Evolutionary conservation across 2,113 vertebrate genomes (phyloP).

Genomic region (Rostratula benghalensis): DNA sequence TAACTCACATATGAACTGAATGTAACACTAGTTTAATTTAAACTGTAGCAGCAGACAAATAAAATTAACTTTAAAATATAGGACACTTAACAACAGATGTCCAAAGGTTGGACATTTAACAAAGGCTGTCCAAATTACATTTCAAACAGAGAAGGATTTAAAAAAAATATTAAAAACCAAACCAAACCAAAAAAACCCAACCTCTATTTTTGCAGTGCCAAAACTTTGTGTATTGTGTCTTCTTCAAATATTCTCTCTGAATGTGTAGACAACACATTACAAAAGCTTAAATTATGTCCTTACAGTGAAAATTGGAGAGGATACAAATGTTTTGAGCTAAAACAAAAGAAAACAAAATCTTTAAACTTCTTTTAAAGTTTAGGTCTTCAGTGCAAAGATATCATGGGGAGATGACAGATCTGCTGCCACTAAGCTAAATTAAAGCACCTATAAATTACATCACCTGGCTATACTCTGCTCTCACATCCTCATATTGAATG

Average conservation of each 20-base stretch:
- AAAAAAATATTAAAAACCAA: no score
- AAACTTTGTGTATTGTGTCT: neutral
- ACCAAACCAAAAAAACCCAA: no score
- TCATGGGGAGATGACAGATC: constrained; percentile 10
- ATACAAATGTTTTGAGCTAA: neutral
- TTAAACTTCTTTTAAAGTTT: constrained; percentile 12
- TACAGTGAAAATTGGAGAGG: neutral
- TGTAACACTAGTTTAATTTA: neutral
- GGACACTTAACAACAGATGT: neutral
- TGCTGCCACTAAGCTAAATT: constrained; percentile 37
- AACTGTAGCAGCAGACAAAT: neutral
- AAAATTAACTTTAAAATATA: neutral
- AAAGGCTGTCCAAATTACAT: neutral
- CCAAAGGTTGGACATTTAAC: neutral
- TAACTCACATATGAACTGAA: neutral
- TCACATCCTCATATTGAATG: neutral
- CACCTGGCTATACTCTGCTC: constrained; percentile 19
- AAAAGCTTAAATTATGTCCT: neutral
- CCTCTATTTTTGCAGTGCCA: neutral
- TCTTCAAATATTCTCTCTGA: neutral
- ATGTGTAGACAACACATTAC: neutral
- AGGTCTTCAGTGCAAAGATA: neutral
- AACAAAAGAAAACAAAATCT: neutral
- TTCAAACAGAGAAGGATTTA: neutral
- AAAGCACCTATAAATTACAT: constrained; percentile 40